phyloP scores from a whole-genome alignment of 2,888 invertebrate species.

The Agrochola lychnidis region DNA sequence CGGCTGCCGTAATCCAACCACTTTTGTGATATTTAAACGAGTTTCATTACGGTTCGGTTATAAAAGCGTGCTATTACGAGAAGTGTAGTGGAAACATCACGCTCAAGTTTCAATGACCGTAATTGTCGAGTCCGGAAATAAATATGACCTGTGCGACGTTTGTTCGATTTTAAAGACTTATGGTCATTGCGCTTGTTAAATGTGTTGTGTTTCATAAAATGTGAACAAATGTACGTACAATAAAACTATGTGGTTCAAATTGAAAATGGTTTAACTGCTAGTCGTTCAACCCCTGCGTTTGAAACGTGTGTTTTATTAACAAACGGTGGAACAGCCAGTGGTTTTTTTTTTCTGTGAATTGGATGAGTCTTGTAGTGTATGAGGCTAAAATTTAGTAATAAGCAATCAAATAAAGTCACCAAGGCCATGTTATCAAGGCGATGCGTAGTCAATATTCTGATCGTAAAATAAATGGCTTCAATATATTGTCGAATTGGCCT shows the following conservation, averaged over 20 bases:
- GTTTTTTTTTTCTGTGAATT: neutral
- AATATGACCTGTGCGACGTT: conserved; percentile 72
- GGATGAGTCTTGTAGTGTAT: neutral
- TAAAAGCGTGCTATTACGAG: conserved; percentile 88
- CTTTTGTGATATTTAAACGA: conserved; percentile 90
- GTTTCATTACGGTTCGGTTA: conserved; percentile 89
- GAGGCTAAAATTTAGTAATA: neutral
- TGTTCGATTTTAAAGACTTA: conserved; percentile 69
- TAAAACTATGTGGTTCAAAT: conserved; percentile 15
- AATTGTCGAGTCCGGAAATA: conserved; percentile 82
- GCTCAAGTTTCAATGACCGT: conserved; percentile 85
- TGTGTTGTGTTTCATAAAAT: conserved; percentile 26
- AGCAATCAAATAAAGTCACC: neutral
- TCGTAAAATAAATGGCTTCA: neutral
- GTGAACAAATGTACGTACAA: conserved; percentile 1
- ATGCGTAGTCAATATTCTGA: neutral
- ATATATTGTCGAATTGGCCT: neutral
- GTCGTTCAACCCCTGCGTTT: conserved; percentile 16
- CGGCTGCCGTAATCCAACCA: conserved; percentile 87
- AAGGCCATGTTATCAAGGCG: neutral
- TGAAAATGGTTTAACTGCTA: conserved; percentile 23
- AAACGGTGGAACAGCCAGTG: neutral
- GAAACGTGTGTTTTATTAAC: conserved; percentile 13
- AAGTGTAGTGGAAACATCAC: conserved; percentile 89
- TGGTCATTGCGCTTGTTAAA: conserved; percentile 36